Percentiles rank a stretch among this genome's conserved stretches.
Evolutionary conservation across 2,888 invertebrate genomes (phyloP).

Genomic region (Leptogaster cylindrica): DNA sequence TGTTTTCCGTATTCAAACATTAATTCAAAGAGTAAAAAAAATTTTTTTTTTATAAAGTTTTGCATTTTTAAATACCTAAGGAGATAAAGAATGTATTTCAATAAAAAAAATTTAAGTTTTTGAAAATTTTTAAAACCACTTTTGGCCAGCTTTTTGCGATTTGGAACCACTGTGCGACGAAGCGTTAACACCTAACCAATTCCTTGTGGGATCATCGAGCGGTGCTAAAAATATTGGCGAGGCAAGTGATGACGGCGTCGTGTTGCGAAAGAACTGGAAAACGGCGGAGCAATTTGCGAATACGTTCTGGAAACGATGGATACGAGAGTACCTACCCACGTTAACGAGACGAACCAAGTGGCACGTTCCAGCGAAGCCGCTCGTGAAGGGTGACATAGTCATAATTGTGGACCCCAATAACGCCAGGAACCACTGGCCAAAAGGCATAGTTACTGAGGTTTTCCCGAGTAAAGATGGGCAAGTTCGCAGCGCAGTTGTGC

Average conservation of each 20-base stretch:
- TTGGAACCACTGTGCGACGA: background rate
- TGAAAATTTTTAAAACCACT: too few species aligned
- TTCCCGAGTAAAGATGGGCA: background rate
- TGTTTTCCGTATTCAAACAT: too few species aligned
- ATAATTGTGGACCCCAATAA: too few species aligned
- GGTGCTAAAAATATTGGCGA: background rate
- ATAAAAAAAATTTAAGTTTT: too few species aligned
- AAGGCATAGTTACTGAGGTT: too few species aligned
- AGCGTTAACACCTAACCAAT: background rate
- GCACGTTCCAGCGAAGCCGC: background rate
- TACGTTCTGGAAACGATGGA: background rate
- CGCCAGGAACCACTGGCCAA: too few species aligned
- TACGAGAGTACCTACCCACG: slow-evolving; percentile 1
- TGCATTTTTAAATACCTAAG: too few species aligned
- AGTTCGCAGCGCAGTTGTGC: background rate
- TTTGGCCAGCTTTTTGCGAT: too few species aligned
- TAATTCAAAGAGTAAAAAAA: too few species aligned
- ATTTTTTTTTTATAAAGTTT: too few species aligned
- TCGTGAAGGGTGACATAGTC: background rate
- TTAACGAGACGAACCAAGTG: background rate
- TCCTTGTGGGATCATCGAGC: background rate
- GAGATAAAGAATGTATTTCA: too few species aligned
- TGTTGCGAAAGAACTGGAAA: background rate
- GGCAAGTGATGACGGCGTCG: background rate
- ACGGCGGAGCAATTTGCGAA: background rate